Conservation (phyloP, 2,797 vertebrate species). For the Natrix natrix region DNA sequence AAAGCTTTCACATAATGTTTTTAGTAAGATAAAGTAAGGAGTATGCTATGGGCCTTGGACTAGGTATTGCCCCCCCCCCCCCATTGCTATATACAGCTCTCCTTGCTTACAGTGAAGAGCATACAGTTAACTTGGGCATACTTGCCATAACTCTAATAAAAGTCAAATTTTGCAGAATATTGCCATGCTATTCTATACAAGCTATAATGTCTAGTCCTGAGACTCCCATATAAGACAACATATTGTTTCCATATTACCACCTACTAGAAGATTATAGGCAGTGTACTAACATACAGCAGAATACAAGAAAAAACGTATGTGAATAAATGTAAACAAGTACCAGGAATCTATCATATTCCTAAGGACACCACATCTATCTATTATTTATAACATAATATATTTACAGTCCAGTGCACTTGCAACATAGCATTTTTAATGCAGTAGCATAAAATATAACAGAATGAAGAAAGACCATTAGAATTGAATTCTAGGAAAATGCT, state of each 20-base stretch:
- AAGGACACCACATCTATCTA: background rate
- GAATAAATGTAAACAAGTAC: background rate
- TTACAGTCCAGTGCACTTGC: background rate
- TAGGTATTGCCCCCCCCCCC: background rate
- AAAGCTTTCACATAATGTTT: background rate
- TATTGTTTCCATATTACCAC: background rate
- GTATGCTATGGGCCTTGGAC: background rate
- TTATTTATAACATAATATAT: background rate
- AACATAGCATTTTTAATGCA: background rate
- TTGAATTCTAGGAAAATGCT: background rate
- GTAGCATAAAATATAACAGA: background rate
- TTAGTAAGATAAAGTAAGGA: background rate
- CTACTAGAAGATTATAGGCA: background rate
- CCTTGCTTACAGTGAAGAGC: background rate
- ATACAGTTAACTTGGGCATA: background rate
- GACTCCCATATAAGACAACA: background rate
- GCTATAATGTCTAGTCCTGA: background rate
- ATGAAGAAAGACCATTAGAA: background rate
- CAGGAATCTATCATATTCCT: background rate
- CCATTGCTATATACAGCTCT: background rate
- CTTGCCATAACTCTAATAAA: background rate
- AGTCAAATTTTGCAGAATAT: background rate
- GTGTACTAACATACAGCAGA: background rate
- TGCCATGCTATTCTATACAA: background rate
- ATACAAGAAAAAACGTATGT: background rate